phyloP scores from a whole-genome alignment of 2,888 invertebrate genomes.

The Diloba caeruleocephala region DNA sequence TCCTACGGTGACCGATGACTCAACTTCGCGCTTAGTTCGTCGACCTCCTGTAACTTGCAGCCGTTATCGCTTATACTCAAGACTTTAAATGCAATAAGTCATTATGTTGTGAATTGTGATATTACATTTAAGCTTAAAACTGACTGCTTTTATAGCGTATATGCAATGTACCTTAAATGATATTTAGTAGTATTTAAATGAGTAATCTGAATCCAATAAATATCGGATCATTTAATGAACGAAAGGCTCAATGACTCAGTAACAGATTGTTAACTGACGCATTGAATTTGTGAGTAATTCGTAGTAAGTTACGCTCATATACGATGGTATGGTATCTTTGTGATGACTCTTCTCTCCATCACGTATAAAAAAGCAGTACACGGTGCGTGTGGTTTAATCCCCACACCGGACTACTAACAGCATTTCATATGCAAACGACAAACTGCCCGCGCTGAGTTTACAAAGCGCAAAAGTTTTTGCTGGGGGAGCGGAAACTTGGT shows the following conservation, averaged over 20 bases:
- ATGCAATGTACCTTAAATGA: slow-evolving; percentile 7
- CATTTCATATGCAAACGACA: slow-evolving; percentile 75
- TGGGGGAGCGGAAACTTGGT: slow-evolving; percentile 63
- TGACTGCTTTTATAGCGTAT: slow-evolving; percentile 5
- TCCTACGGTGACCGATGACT: slow-evolving; percentile 73
- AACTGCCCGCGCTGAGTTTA: slow-evolving; percentile 67
- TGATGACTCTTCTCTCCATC: slow-evolving; percentile 64
- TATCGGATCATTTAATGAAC: slow-evolving; percentile 66
- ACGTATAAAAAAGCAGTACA: slow-evolving; percentile 35
- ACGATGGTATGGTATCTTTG: slow-evolving; percentile 56
- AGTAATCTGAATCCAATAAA: slow-evolving; percentile 24
- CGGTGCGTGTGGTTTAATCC: slow-evolving; percentile 62
- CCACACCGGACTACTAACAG: slow-evolving; percentile 64
- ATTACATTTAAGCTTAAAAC: too few species aligned
- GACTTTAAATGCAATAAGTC: slow-evolving; percentile 2
- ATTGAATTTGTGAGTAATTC: slow-evolving; percentile 65
- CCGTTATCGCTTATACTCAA: slow-evolving; percentile 62
- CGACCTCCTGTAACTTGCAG: slow-evolving; percentile 76
- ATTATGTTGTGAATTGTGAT: too few species aligned
- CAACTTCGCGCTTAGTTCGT: slow-evolving; percentile 75
- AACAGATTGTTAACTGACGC: slow-evolving; percentile 71
- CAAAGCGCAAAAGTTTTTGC: slow-evolving; percentile 69
- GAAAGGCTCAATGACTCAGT: slow-evolving; percentile 70
- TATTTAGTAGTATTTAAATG: slow-evolving; percentile 29
- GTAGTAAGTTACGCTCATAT: slow-evolving; percentile 55